Percentiles rank a stretch among this genome's conserved stretches.
Conservation (phyloP, 2,888 invertebrate species). For the Cistogaster globosa region DNA sequence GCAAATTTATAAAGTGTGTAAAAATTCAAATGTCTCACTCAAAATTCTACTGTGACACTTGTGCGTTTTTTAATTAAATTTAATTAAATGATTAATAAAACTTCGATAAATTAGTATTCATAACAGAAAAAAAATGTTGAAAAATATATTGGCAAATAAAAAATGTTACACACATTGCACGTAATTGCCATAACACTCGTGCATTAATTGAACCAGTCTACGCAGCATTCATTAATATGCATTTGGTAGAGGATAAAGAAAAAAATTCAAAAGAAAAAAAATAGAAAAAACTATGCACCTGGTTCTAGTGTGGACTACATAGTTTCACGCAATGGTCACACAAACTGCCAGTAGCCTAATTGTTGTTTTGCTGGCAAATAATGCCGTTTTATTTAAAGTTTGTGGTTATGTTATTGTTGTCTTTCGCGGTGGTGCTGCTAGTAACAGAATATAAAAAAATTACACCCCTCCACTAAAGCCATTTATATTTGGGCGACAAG, state of each 20-base stretch:
- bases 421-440: constrained; percentile 8
- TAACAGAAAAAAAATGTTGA: constrained; percentile 21
- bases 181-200: neutral
- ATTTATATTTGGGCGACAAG: no score
- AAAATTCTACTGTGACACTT: constrained; percentile 36
- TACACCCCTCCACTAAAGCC: constrained; percentile 54
- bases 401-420: neutral
- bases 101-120: constrained; percentile 50
- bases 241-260: constrained; percentile 21
- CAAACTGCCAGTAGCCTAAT: constrained; percentile 54
- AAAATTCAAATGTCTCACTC: constrained; percentile 41
- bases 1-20: constrained; percentile 14
- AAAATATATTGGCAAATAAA: neutral
- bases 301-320: constrained; percentile 60
- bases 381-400: neutral
- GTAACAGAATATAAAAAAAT: constrained; percentile 6
- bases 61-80: constrained; percentile 56
- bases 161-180: constrained; percentile 37
- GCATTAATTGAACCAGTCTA: constrained; percentile 45
- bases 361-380: constrained; percentile 43
- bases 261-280: neutral
- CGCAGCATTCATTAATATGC: constrained; percentile 62
- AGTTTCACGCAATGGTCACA: constrained; percentile 66
- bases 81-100: constrained; percentile 58
- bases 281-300: constrained; percentile 38